A percentile compares a stretch with the other conserved stretches of the same genome.
Evolutionary conservation across 2,888 invertebrate species (phyloP).

Genomic region (Cremastinae sp.): DNA sequence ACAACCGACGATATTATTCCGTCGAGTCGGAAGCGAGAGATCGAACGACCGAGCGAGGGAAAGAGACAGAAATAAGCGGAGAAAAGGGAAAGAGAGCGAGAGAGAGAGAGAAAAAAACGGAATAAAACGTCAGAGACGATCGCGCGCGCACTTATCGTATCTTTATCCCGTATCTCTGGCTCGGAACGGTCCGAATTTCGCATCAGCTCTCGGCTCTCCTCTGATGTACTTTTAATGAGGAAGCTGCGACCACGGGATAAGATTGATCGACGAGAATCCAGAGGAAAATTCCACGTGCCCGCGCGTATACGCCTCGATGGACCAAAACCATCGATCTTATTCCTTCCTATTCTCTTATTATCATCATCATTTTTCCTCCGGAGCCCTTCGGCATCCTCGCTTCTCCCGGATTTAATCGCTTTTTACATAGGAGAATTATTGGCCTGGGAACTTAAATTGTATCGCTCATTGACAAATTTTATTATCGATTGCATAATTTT

Average conservation of each 20-base stretch:
- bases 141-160: conserved; percentile 36
- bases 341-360: conserved; percentile 46
- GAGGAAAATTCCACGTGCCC: conserved; percentile 64
- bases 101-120: conserved; percentile 30
- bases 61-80: too few species aligned
- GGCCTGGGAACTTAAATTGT: too few species aligned
- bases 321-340: conserved; percentile 61
- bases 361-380: conserved; percentile 27
- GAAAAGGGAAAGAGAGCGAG: too few species aligned
- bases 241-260: conserved; percentile 73
- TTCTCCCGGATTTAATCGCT: conserved; percentile 4
- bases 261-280: conserved; percentile 75
- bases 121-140: conserved; percentile 37
- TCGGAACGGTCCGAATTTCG: conserved; percentile 64
- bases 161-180: conserved; percentile 10
- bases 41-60: conserved; percentile 60
- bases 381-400: background rate
- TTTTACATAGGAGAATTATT: background rate
- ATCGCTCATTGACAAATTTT: too few species aligned
- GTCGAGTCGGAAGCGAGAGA: conserved; percentile 62
- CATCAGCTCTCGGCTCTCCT: conserved; percentile 62
- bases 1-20: conserved; percentile 80
- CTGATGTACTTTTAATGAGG: conserved; percentile 79
- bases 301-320: conserved; percentile 44
- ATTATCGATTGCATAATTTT: too few species aligned